These are phyloP conservation scores for Champsocephalus esox DNA, from an alignment of 2,797 vertebrate species.

Conservation along the genomic window DNA sequence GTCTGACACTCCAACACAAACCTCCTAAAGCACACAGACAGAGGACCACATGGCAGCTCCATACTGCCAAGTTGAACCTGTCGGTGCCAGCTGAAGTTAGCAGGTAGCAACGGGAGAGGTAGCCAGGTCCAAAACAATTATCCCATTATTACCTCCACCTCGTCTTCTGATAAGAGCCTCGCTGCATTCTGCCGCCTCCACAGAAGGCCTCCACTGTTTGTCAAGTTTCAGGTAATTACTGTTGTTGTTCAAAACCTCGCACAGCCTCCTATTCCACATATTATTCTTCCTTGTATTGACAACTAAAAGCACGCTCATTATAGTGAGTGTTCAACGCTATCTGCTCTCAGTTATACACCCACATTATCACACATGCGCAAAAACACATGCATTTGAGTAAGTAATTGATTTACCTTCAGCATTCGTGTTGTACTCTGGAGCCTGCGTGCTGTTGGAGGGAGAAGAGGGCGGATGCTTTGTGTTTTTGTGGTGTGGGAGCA, in stretches of 20 bases:
- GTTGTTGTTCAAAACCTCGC: slow-evolving; percentile 40
- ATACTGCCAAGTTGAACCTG: slow-evolving; percentile 39
- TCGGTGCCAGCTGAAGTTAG: slow-evolving; percentile 45
- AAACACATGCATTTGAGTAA: slow-evolving; percentile 12
- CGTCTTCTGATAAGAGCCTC: slow-evolving; percentile 62
- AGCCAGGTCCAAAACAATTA: slow-evolving; percentile 70
- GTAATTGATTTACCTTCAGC: slow-evolving; percentile 51
- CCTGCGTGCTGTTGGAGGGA: slow-evolving; percentile 10
- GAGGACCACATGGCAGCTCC: slow-evolving; percentile 7
- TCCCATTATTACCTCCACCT: slow-evolving; percentile 71
- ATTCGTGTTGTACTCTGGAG: slow-evolving; percentile 24
- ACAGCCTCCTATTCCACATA: slow-evolving; percentile 33
- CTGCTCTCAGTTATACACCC: slow-evolving; percentile 56
- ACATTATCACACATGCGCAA: slow-evolving; percentile 22
- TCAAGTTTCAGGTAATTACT: slow-evolving; percentile 71
- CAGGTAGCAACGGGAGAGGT: slow-evolving; percentile 49
- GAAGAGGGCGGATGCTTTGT: slow-evolving; percentile 20
- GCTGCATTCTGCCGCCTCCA: slow-evolving; percentile 63
- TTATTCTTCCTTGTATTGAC: slow-evolving; percentile 46
- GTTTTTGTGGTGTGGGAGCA: slow-evolving; percentile 27
- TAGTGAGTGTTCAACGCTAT: slow-evolving; percentile 42
- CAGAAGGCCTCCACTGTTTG: slow-evolving; percentile 51
- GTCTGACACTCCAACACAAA: slow-evolving; percentile 19
- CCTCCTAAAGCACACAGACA: slow-evolving; percentile 7
- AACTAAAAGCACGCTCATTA: slow-evolving; percentile 64